phyloP scores from a whole-genome alignment of 2,797 vertebrate species.

The Pelodytes ibericus region DNA sequence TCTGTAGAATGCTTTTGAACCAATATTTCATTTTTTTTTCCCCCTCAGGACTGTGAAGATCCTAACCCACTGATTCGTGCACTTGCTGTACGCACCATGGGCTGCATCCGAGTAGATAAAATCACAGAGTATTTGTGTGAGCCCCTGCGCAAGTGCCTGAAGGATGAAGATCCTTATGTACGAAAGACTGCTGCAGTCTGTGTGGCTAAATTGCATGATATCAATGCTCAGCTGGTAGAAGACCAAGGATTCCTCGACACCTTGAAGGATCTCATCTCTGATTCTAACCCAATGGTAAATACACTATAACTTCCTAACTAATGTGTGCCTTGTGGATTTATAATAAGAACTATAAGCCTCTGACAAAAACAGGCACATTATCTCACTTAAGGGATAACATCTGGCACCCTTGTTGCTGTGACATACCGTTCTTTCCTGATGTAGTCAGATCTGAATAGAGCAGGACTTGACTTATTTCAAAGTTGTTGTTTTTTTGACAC shows the following conservation, averaged over 20 bases:
- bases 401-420: no score
- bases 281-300: constrained; percentile 94
- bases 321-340: no score
- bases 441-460: no score
- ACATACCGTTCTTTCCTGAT: no score
- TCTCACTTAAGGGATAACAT: no score
- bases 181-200: constrained; percentile 78
- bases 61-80: constrained; percentile 80
- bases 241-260: constrained; percentile 82
- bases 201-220: constrained; percentile 79
- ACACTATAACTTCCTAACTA: background rate
- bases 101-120: constrained; percentile 80
- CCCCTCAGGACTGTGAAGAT: constrained; percentile 78
- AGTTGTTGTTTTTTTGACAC: no score
- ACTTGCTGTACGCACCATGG: constrained; percentile 78
- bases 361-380: no score
- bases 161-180: constrained; percentile 80
- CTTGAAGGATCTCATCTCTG: constrained; percentile 92
- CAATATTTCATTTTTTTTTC: background rate
- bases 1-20: no score
- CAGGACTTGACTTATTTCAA: no score
- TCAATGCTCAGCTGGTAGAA: constrained; percentile 90
- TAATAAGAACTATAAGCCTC: no score
- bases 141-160: constrained; percentile 78
- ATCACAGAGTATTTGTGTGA: constrained; percentile 80